Evolutionary conservation across 2,888 invertebrate genomes (phyloP).

Genomic region (Noctua fimbriata): DNA sequence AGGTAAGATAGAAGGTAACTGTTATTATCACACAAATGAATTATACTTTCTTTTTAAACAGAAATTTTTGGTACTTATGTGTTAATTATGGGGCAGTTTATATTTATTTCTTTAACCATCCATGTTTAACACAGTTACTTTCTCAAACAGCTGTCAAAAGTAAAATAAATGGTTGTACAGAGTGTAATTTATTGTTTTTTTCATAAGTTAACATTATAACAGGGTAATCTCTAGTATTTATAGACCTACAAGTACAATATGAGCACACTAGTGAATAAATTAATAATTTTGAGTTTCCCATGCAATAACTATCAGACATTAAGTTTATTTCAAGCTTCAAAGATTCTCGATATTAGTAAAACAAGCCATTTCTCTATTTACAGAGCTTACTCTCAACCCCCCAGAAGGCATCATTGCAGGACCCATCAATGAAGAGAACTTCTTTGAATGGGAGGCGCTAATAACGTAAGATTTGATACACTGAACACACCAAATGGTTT

Average conservation of each 20-base stretch:
- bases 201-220: too few relatives aligned
- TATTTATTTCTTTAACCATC: background rate
- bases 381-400: conserved; percentile 97
- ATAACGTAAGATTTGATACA: conserved; percentile 91
- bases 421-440: conserved; percentile 99
- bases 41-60: too few relatives aligned
- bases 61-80: background rate
- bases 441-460: conserved; percentile 99
- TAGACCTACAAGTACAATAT: background rate
- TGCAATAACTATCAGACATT: background rate
- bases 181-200: background rate
- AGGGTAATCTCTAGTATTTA: background rate
- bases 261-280: background rate
- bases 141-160: background rate
- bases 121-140: background rate
- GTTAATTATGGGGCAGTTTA: background rate
- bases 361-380: conserved; percentile 69
- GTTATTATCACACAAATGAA: too few relatives aligned
- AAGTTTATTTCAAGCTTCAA: background rate
- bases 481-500: too few relatives aligned
- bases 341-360: background rate
- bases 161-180: background rate
- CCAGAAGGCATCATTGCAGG: conserved; percentile 99
- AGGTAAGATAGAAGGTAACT: background rate
- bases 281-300: background rate